Conservation (phyloP, 53 echinoderm and acorn worm genomes). For the Echinometra lucunter region DNA sequence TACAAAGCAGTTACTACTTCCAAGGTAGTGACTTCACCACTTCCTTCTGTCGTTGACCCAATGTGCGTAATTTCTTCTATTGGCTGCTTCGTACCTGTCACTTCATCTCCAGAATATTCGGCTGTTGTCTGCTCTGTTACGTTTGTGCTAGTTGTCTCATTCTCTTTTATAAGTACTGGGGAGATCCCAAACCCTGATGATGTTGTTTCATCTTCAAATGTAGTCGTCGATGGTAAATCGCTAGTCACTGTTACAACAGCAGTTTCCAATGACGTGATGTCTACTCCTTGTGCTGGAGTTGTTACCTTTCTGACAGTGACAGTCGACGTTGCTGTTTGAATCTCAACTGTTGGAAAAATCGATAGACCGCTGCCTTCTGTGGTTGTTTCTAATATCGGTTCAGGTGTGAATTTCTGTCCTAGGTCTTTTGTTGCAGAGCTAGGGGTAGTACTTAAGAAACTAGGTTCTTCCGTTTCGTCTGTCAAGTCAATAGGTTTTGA, state of each 20-base stretch:
- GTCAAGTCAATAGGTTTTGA: background rate
- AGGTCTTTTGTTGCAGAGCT: background rate
- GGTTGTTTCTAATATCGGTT: background rate
- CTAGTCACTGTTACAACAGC: background rate
- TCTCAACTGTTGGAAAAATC: background rate
- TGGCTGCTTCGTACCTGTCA: background rate
- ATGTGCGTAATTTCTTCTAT: background rate
- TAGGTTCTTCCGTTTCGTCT: background rate
- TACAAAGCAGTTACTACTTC: background rate
- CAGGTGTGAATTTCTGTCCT: background rate
- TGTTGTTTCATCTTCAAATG: background rate
- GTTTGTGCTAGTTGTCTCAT: too few relatives aligned
- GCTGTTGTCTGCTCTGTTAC: background rate
- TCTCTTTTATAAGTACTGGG: background rate
- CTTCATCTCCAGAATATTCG: background rate
- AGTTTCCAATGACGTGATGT: background rate
- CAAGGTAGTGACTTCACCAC: background rate
- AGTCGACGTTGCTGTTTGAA: background rate
- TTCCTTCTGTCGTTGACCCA: background rate
- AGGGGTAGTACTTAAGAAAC: background rate
- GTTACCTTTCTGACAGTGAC: background rate
- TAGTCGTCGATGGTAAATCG: background rate
- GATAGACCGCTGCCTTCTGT: background rate
- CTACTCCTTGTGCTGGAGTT: background rate
- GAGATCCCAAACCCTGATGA: background rate